These are phyloP conservation scores for Scelioninae gen. 2 DNA, from an alignment of 2,888 invertebrate species.

Conservation along the genomic window DNA sequence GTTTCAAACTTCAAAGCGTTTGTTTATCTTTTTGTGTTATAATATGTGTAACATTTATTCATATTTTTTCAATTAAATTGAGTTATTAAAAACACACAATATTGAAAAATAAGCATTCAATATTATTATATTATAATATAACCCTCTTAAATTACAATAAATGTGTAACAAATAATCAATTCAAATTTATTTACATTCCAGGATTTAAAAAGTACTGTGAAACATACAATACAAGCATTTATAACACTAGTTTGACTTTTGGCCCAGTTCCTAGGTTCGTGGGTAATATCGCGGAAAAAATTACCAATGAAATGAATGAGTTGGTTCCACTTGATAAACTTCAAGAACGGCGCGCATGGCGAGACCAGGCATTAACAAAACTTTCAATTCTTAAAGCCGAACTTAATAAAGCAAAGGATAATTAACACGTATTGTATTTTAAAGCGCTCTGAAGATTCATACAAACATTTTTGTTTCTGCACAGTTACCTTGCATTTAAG, in stretches of 20 bases:
- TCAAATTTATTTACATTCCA: constrained; percentile 60
- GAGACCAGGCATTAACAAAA: constrained; percentile 88
- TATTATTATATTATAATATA: too few relatives aligned
- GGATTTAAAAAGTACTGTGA: constrained; percentile 81
- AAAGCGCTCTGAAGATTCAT: too few relatives aligned
- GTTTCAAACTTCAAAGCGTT: too few relatives aligned
- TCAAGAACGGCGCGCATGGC: constrained; percentile 85
- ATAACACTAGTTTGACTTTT: constrained; percentile 83
- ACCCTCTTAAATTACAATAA: too few relatives aligned
- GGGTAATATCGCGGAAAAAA: constrained; percentile 80
- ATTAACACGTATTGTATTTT: too few relatives aligned
- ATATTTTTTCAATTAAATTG: too few relatives aligned
- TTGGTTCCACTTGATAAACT: constrained; percentile 86
- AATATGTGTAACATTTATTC: too few relatives aligned
- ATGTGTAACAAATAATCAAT: not conserved
- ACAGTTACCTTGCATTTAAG: too few relatives aligned
- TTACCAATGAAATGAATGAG: constrained; percentile 84
- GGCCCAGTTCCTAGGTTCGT: constrained; percentile 85
- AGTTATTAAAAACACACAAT: too few relatives aligned
- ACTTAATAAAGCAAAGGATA: constrained; percentile 75
- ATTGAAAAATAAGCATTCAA: too few relatives aligned
- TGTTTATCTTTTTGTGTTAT: too few relatives aligned
- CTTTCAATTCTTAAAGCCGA: constrained; percentile 87
- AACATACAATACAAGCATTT: constrained; percentile 79
- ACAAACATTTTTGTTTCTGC: too few relatives aligned